phyloP scores from a whole-genome alignment of 2,888 invertebrate genomes.

The Eristalis intricaria region DNA sequence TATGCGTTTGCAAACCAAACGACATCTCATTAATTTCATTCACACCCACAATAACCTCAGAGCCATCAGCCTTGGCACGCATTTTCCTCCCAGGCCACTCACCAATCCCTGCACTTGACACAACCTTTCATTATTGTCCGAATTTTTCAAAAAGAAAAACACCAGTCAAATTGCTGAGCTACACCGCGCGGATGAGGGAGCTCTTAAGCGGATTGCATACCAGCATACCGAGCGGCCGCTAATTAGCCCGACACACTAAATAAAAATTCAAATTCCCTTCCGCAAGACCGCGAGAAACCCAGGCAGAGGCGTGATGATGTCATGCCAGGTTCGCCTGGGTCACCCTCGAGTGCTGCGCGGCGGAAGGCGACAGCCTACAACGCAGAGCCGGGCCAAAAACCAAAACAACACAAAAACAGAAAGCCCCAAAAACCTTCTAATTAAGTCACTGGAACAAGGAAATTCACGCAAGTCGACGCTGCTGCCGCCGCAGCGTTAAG shows the following conservation, averaged over 20 bases:
- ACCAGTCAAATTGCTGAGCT: conserved; percentile 4
- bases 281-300: conserved; percentile 18
- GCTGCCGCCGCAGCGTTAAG: conserved; percentile 3
- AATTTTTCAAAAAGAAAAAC: conserved; percentile 19
- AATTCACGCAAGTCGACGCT: conserved; percentile 44
- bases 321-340: conserved; percentile 57
- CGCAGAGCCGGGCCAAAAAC: too few relatives aligned
- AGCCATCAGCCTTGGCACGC: conserved; percentile 47
- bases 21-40: conserved; percentile 57
- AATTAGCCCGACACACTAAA: conserved; percentile 54
- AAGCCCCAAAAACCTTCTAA: conserved; percentile 42
- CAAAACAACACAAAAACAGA: neutral
- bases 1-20: conserved; percentile 3
- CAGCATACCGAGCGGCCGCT: conserved; percentile 53
- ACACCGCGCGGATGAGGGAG: neutral
- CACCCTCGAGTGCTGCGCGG: conserved; percentile 28
- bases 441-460: conserved; percentile 66
- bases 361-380: too few relatives aligned
- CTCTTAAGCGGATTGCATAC: conserved; percentile 21
- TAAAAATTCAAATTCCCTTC: conserved; percentile 56
- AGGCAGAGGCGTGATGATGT: conserved; percentile 53
- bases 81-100: conserved; percentile 3
- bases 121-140: conserved; percentile 33
- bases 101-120: conserved; percentile 61
- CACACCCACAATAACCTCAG: conserved; percentile 47